These are phyloP conservation scores for Napeogenes sylphis DNA, from an alignment of 2,888 invertebrate genomes.

Conservation along the genomic window DNA sequence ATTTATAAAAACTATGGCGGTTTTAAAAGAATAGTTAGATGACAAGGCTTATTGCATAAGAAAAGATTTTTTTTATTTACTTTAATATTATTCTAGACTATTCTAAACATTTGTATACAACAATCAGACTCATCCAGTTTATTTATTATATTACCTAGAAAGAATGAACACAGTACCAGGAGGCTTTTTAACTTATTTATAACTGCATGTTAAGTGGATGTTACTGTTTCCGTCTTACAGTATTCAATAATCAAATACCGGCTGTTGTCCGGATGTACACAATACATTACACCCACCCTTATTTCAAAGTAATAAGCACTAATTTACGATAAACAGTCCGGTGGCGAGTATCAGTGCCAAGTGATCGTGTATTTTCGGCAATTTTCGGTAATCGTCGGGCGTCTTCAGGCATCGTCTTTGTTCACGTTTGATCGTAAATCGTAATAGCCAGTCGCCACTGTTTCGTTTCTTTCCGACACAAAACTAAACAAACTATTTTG, in stretches of 20 bases:
- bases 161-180: no score
- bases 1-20: no score
- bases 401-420: slow-evolving; percentile 35
- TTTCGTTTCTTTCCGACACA: slow-evolving; percentile 33
- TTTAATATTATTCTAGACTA: no score
- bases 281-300: slow-evolving; percentile 7
- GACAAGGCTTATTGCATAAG: no score
- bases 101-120: no score
- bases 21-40: no score
- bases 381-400: slow-evolving; percentile 41
- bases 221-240: slow-evolving; percentile 49
- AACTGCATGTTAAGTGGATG: slow-evolving; percentile 40
- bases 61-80: no score
- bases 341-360: slow-evolving; percentile 48
- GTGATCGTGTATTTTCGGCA: slow-evolving; percentile 52
- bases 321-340: slow-evolving; percentile 9
- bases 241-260: slow-evolving; percentile 57
- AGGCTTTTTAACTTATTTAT: slow-evolving; percentile 18
- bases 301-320: slow-evolving; percentile 3
- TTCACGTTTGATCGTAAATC: slow-evolving; percentile 37
- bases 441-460: slow-evolving; percentile 33
- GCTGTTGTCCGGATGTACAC: slow-evolving; percentile 39
- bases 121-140: no score
- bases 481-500: slow-evolving; percentile 38
- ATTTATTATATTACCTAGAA: no score